phyloP scores from a whole-genome alignment of 2,888 invertebrate species.

The Diaprepes abbreviatus region DNA sequence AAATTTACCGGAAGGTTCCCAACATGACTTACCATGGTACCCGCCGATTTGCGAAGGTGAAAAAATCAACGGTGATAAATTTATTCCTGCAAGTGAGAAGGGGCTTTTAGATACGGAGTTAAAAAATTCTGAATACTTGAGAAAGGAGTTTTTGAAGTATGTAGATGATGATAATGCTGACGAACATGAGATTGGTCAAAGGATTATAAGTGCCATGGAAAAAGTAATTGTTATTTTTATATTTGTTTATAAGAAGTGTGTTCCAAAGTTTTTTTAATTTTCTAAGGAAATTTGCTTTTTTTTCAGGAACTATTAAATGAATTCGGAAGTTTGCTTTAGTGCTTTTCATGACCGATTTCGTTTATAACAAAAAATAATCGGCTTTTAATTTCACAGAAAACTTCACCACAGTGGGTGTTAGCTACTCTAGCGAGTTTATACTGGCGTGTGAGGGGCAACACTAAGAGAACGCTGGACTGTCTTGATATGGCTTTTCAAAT shows the following conservation, averaged over 20 bases:
- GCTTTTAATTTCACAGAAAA: too few species aligned
- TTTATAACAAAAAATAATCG: too few species aligned
- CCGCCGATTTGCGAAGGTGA: constrained; percentile 76
- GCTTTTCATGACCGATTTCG: too few species aligned
- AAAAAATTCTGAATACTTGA: constrained; percentile 58
- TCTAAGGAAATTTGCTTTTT: too few species aligned
- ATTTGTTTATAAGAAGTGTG: too few species aligned
- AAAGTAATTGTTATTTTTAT: too few species aligned
- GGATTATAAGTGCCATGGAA: constrained; percentile 80
- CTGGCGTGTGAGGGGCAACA: constrained; percentile 82
- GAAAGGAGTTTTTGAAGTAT: constrained; percentile 62
- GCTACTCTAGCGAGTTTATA: constrained; percentile 82
- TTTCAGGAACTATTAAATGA: too few species aligned
- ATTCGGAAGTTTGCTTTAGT: too few species aligned
- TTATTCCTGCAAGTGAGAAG: constrained; percentile 63
- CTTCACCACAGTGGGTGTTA: constrained; percentile 81
- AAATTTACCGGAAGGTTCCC: constrained; percentile 72
- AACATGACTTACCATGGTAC: constrained; percentile 83
- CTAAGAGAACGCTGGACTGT: constrained; percentile 79
- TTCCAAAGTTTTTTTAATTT: too few species aligned
- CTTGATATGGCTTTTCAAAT: constrained; percentile 74
- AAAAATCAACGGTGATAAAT: constrained; percentile 62
- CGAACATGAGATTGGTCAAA: constrained; percentile 83
- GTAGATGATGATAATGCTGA: constrained; percentile 66
- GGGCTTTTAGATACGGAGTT: constrained; percentile 57